Evolutionary conservation across 2,888 invertebrate genomes (phyloP), one percentile per base, ranked within the genome.

Genomic region (Ctenicera cuprea): DNA sequence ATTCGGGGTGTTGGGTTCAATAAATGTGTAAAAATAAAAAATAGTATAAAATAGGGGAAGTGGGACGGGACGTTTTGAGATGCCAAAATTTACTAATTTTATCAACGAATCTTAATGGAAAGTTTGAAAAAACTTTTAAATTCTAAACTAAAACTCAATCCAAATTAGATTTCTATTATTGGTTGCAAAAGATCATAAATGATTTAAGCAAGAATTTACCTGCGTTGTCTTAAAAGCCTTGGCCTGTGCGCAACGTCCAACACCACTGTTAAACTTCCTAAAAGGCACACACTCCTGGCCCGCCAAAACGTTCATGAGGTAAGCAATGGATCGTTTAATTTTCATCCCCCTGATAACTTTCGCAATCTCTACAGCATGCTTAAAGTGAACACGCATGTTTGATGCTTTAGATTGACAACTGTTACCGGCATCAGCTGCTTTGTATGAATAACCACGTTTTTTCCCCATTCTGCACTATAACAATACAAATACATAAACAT

Each of bases 231-330:
- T 90, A 87, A 91, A 94, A 80, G 92, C 91, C 84, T 94, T 94
- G 26, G 93, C 93, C 89, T 94, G 94, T 50, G 94, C 92, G 83
- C 94, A 93, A 74, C 94, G 89, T 41, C 95, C 94, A 74, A 94
- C 92, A 77, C 94, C 93, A 76, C 94, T 93, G 82, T 92, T 94
- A 86, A 92, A 95, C 78, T 92, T 88, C 76, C 92, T 89, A 88
- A 94, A 95, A 14, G 95, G 94, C 64, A 95, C 93, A 84, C 94
- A 94, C 86, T 95, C 95, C 85, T 93, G 94, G 84, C 93, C 90
- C 43, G 89, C 92, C 62, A 91, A 87, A 1, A 95, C 94, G 85
- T 94, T 94, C 84, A 94, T 94, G 80, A 95, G 86, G 85, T 91
- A 95, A 45, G 90, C 89, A 59, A 91, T 90, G 61, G 95, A 95